Conservation (phyloP, 1,140 invertebrate species). For the fruit fly (Drosophila melanogaster) region Release_6_plus_ISO1_MT NT_033777.3:23292001-23292500, state of each 20-base stretch:
- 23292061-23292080: slow-evolving; percentile 91
- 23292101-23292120: slow-evolving; percentile 32
- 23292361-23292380: slow-evolving; percentile 82
- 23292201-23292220: slow-evolving; percentile 47
- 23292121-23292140: slow-evolving; percentile 65
- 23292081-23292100: slow-evolving; percentile 79
- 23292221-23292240: slow-evolving; percentile 42
- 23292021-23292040: slow-evolving; percentile 69
- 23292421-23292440: slow-evolving; percentile 70
- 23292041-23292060: slow-evolving; percentile 78
- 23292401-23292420: slow-evolving; percentile 76
- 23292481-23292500: slow-evolving; percentile 38
- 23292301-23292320: slow-evolving; percentile 70
- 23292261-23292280: slow-evolving; percentile 73
- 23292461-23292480: slow-evolving; percentile 12
- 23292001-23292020: slow-evolving; percentile 85
- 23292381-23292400: slow-evolving; percentile 69
- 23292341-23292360: slow-evolving; percentile 64
- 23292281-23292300: slow-evolving; percentile 78
- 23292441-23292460: slow-evolving; percentile 58
- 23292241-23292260: slow-evolving; percentile 45
- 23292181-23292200: slow-evolving; percentile 82
- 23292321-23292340: slow-evolving; percentile 52
- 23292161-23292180: slow-evolving; percentile 85
- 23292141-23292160: slow-evolving; percentile 88